Percentiles rank a stretch among this genome's conserved stretches.
Conservation (phyloP, 2,797 vertebrate genomes). For the Urophycis tenuis region DNA sequence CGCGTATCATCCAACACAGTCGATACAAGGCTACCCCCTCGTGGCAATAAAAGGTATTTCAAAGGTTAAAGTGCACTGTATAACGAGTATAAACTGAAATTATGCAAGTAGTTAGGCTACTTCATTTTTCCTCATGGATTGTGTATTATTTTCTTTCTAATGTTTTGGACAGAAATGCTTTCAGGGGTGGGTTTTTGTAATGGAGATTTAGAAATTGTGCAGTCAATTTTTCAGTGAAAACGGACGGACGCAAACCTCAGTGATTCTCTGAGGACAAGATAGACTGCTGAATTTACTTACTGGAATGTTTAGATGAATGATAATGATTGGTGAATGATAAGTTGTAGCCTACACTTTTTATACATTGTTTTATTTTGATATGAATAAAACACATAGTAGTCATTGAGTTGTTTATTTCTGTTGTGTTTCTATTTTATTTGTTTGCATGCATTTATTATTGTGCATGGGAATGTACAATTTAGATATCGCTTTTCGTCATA, state of each 20-base stretch:
- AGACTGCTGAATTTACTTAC: slow-evolving; percentile 27
- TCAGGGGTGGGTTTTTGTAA: neutral
- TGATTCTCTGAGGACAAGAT: slow-evolving; percentile 1
- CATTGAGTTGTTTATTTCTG: neutral
- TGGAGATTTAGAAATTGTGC: neutral
- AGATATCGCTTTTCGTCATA: too few relatives aligned
- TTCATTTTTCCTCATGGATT: slow-evolving; percentile 6
- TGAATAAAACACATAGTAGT: slow-evolving; percentile 38
- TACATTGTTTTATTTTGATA: slow-evolving; percentile 23
- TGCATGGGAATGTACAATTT: too few relatives aligned
- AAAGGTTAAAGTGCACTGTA: neutral
- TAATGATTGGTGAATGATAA: slow-evolving; percentile 19
- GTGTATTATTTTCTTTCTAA: neutral
- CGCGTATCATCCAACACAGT: slow-evolving; percentile 14
- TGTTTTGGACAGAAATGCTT: neutral
- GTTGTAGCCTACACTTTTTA: slow-evolving; percentile 23
- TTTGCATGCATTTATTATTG: neutral
- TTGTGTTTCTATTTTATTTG: too few relatives aligned
- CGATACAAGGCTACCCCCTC: slow-evolving; percentile 46
- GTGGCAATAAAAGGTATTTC: slow-evolving; percentile 30
- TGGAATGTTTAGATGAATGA: slow-evolving; percentile 27
- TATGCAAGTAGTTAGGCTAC: slow-evolving; percentile 6
- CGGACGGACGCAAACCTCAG: neutral
- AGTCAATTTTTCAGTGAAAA: neutral
- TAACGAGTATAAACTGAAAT: slow-evolving; percentile 1